Evolutionary conservation across 2,113 vertebrate species (phyloP).

Genomic region (Chroicocephalus ridibundus): DNA sequence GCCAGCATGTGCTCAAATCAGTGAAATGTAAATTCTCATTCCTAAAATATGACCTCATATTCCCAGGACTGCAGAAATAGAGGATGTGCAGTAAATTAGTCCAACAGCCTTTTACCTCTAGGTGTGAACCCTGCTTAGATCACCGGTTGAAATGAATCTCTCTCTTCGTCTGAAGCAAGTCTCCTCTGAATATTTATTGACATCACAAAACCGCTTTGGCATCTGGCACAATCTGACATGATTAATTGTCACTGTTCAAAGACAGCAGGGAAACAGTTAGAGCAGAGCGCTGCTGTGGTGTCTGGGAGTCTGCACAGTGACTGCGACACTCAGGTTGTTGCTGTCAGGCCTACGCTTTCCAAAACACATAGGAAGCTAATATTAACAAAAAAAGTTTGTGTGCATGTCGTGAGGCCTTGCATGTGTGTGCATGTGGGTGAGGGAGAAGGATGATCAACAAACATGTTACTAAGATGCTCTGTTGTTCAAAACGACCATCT

Average conservation of each 20-base stretch:
- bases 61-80: neutral
- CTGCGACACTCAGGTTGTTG: neutral
- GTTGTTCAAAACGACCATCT: neutral
- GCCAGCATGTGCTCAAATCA: neutral
- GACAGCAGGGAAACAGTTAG: neutral
- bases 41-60: conserved; percentile 11
- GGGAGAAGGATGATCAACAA: neutral
- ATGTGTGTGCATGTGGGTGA: neutral
- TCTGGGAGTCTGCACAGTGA: neutral
- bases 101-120: neutral
- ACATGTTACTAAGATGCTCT: neutral
- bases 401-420: neutral
- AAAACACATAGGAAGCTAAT: neutral
- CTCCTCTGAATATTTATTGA: conserved; percentile 13
- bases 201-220: neutral
- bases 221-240: conserved; percentile 5
- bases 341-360: neutral
- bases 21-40: neutral
- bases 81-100: conserved; percentile 10
- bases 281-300: neutral
- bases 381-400: neutral
- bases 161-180: neutral
- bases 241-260: neutral
- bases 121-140: neutral
- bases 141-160: neutral